Evolutionary conservation across 2,113 vertebrate genomes (phyloP).

Genomic region (Ptilonorhynchus violaceus): DNA sequence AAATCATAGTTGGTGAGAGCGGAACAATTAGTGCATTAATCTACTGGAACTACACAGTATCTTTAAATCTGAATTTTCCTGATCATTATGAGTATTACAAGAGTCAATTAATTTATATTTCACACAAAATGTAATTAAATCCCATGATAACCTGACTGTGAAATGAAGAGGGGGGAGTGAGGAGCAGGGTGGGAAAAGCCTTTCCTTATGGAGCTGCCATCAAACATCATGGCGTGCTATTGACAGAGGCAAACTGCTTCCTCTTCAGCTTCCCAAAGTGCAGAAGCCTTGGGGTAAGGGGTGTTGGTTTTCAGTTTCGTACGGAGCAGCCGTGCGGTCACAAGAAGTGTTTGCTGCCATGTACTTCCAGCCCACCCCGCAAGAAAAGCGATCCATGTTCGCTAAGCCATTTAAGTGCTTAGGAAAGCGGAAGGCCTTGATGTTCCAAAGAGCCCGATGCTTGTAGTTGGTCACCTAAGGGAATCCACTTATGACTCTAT

Average conservation of each 20-base stretch:
- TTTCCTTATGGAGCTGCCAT: not conserved
- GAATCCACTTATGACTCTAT: slow-evolving; percentile 81
- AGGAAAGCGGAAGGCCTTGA: slow-evolving; percentile 39
- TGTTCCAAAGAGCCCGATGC: slow-evolving; percentile 46
- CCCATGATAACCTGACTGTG: not conserved
- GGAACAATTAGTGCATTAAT: slow-evolving; percentile 46
- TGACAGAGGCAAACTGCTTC: not conserved
- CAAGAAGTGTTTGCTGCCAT: not conserved
- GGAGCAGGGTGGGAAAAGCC: not conserved
- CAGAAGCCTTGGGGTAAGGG: not conserved
- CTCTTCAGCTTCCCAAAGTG: not conserved
- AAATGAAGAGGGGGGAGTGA: not conserved
- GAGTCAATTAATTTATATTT: slow-evolving; percentile 48
- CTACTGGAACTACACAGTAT: slow-evolving; percentile 21
- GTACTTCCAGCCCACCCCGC: not conserved
- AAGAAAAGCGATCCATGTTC: not conserved
- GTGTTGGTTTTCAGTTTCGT: not conserved
- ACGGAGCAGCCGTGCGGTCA: not conserved
- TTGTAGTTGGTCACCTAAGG: slow-evolving; percentile 75
- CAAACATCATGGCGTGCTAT: rapidly evolving
- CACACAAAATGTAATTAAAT: slow-evolving; percentile 58
- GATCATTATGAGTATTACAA: slow-evolving; percentile 5
- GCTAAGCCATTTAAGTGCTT: slow-evolving; percentile 12
- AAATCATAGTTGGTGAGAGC: not conserved
- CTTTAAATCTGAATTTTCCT: slow-evolving; percentile 55